Percentiles rank a stretch among this genome's conserved stretches.
Evolutionary conservation across 2,888 invertebrate species (phyloP).

Genomic region (Caenorhabditis imperialis): DNA sequence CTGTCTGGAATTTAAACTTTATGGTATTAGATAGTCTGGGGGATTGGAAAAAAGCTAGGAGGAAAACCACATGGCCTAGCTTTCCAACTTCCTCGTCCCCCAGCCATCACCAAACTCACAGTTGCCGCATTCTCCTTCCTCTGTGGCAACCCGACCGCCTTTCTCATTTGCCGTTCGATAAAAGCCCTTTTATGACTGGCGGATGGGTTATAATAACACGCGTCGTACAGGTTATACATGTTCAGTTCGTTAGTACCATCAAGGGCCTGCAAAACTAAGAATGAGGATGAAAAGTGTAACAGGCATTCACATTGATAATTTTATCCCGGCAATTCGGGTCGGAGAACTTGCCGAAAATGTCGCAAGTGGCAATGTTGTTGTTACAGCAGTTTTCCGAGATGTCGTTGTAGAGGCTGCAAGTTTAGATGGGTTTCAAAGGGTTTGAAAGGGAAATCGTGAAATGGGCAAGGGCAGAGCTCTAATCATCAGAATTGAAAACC

Average conservation of each 20-base stretch:
- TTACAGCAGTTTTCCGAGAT: slow-evolving; percentile 61
- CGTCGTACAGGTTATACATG: slow-evolving; percentile 65
- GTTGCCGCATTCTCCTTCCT: slow-evolving; percentile 32
- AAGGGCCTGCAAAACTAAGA: slow-evolving; percentile 37
- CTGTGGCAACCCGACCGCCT: slow-evolving; percentile 43
- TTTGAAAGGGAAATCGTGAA: not conserved
- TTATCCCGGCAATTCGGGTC: slow-evolving; percentile 47
- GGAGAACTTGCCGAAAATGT: slow-evolving; percentile 54
- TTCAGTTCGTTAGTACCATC: slow-evolving; percentile 63
- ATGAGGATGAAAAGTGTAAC: not conserved
- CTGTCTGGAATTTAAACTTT: slow-evolving; percentile 28
- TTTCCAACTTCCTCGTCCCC: too few species aligned
- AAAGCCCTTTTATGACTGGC: slow-evolving; percentile 38
- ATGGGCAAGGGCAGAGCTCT: too few species aligned
- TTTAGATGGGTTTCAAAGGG: not conserved
- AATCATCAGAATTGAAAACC: too few species aligned
- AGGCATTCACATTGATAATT: slow-evolving; percentile 35
- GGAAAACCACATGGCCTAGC: too few species aligned
- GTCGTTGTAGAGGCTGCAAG: slow-evolving; percentile 56
- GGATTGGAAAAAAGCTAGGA: too few species aligned
- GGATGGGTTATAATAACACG: slow-evolving; percentile 57
- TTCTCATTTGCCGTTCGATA: slow-evolving; percentile 39
- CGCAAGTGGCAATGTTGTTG: slow-evolving; percentile 61
- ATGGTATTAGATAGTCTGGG: too few species aligned
- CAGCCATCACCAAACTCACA: too few species aligned